Evolutionary conservation across 2,113 vertebrate species (phyloP).

Genomic region (Vicugna pacos): DNA sequence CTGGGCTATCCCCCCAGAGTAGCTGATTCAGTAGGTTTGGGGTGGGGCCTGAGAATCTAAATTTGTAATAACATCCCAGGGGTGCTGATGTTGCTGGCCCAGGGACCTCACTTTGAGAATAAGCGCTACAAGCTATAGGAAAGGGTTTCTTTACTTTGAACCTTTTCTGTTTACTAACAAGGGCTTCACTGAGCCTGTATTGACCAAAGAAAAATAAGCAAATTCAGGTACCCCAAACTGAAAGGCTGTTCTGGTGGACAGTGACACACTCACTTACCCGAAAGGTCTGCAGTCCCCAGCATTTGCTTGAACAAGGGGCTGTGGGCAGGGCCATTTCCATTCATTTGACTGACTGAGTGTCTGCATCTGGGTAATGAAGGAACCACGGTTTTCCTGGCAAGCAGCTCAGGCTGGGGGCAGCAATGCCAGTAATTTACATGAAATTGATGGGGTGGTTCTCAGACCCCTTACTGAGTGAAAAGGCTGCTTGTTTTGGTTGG

Average conservation of each 20-base stretch:
- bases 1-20: neutral
- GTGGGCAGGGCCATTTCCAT: neutral
- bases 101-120: neutral
- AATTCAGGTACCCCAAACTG: neutral
- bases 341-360: neutral
- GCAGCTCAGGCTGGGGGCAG: neutral
- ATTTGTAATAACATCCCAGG: neutral
- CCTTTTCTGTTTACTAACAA: neutral
- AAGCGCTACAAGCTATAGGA: neutral
- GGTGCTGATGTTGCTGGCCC: neutral
- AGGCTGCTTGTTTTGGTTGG: constrained; percentile 36
- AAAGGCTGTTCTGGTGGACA: neutral
- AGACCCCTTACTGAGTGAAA: neutral
- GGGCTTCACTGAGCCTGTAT: neutral
- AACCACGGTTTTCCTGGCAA: neutral
- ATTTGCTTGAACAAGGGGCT: neutral
- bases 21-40: neutral
- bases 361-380: constrained; percentile 41
- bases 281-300: neutral
- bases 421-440: neutral
- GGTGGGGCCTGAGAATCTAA: neutral
- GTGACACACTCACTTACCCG: neutral
- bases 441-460: neutral
- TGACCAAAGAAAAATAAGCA: neutral
- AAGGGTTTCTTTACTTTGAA: neutral